Evolutionary conservation across 2,113 vertebrate species (phyloP).

Genomic region (Heterochromis multidens): DNA sequence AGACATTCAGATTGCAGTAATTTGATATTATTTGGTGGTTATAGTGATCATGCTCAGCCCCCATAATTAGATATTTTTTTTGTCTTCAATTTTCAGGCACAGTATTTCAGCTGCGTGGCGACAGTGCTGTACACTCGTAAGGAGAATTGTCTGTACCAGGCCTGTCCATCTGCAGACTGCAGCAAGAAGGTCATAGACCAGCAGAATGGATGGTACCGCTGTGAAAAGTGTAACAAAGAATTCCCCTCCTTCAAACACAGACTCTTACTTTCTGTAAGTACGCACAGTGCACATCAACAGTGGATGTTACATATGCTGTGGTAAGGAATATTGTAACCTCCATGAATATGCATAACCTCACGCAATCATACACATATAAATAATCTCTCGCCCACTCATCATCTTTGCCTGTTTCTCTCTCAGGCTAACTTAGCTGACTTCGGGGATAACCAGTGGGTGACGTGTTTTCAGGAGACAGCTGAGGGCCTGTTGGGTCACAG

Average conservation of each 20-base stretch:
- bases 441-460: slow-evolving; percentile 91
- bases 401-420: slow-evolving; percentile 28
- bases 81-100: slow-evolving; percentile 71
- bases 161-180: slow-evolving; percentile 87
- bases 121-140: slow-evolving; percentile 84
- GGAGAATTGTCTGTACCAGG: slow-evolving; percentile 90
- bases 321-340: background rate
- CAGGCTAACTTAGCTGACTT: slow-evolving; percentile 91
- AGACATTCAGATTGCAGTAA: background rate
- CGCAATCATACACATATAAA: background rate
- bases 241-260: slow-evolving; percentile 89
- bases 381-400: background rate
- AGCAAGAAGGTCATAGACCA: slow-evolving; percentile 91
- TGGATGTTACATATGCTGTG: background rate
- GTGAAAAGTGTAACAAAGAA: slow-evolving; percentile 86
- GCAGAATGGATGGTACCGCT: slow-evolving; percentile 86
- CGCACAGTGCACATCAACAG: background rate
- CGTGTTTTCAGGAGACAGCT: slow-evolving; percentile 90
- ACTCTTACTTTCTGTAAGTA: slow-evolving; percentile 86
- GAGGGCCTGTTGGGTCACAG: slow-evolving; percentile 86
- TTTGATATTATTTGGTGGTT: slow-evolving; percentile 3
- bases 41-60: background rate
- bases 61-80: slow-evolving; percentile 15
- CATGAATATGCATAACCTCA: background rate
- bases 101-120: slow-evolving; percentile 88